These are phyloP conservation scores for Sinocyclocheilus grahami DNA, from an alignment of 2,113 vertebrate genomes.

Conservation along the genomic window DNA sequence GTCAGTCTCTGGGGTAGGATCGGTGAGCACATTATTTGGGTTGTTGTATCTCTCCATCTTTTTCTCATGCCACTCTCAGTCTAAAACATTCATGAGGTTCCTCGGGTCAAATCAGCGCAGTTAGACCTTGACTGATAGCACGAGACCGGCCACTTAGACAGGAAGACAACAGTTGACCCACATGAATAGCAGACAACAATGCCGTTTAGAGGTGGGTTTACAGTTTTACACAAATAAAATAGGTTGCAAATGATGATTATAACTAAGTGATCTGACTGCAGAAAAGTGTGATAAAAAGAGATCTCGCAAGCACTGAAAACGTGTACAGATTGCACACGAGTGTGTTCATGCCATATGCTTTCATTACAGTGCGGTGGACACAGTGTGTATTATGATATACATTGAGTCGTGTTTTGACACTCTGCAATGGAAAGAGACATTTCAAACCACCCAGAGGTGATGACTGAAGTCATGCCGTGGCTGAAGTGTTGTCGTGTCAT, in stretches of 20 bases:
- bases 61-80: background rate
- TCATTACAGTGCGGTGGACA: conserved; percentile 1
- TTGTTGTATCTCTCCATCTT: conserved; percentile 3
- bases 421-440: background rate
- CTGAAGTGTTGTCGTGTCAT: conserved; percentile 21
- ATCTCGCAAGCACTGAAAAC: background rate
- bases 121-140: conserved; percentile 8
- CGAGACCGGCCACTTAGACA: background rate
- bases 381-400: background rate
- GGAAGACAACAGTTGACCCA: background rate
- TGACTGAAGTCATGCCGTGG: conserved; percentile 13
- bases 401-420: conserved; percentile 34
- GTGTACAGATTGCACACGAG: background rate
- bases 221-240: background rate
- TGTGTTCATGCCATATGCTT: background rate
- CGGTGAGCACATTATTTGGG: conserved; percentile 7
- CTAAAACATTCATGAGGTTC: conserved; percentile 16
- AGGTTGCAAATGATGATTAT: background rate
- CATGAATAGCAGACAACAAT: conserved; percentile 2
- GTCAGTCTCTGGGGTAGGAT: conserved; percentile 12
- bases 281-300: background rate
- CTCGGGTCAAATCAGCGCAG: conserved; percentile 1
- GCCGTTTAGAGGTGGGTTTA: background rate
- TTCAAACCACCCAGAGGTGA: conserved; percentile 35
- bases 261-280: background rate